A percentile compares a stretch with the other conserved stretches of the same genome.
Conservation (phyloP, 2,113 vertebrate species). For the Pachypanchax playfairii region DNA sequence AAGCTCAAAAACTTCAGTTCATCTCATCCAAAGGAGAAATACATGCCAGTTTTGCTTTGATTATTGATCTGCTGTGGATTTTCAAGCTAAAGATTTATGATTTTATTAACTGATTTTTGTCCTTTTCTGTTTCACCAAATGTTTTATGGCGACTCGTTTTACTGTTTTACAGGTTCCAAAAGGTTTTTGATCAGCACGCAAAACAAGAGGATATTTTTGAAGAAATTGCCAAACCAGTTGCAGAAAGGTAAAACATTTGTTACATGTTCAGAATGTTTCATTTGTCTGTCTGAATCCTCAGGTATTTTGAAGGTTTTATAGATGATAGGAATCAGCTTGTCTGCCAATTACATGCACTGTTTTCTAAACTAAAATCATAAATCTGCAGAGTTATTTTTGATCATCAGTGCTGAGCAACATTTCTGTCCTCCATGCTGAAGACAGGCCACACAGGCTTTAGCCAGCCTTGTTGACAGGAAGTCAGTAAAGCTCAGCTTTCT, state of each 20-base stretch:
- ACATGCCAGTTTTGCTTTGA: conserved; percentile 15
- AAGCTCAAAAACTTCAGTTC: conserved; percentile 46
- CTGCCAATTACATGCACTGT: not conserved
- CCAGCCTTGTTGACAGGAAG: conserved; percentile 51
- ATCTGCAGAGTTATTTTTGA: not conserved
- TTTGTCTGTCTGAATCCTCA: not conserved
- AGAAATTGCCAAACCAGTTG: conserved; percentile 91
- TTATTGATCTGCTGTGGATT: conserved; percentile 21
- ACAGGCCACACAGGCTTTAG: conserved; percentile 60
- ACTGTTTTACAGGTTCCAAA: conserved; percentile 85
- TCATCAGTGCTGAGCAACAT: conserved; percentile 12
- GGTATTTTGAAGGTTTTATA: not conserved
- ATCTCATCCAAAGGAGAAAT: conserved; percentile 36
- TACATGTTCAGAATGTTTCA: not conserved
- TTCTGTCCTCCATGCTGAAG: conserved; percentile 11
- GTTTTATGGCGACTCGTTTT: not conserved
- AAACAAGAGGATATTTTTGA: conserved; percentile 94
- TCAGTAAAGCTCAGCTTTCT: conserved; percentile 52
- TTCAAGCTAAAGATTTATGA: conserved; percentile 12
- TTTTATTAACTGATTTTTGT: not conserved
- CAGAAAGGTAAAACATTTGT: conserved; percentile 85
- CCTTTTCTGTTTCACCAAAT: not conserved
- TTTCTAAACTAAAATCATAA: not conserved
- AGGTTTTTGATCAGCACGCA: conserved; percentile 89
- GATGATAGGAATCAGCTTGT: not conserved